Percentiles rank a stretch among this genome's conserved stretches.
Evolutionary conservation across 2,797 vertebrate species (phyloP).

Genomic region (Allobates femoralis): DNA sequence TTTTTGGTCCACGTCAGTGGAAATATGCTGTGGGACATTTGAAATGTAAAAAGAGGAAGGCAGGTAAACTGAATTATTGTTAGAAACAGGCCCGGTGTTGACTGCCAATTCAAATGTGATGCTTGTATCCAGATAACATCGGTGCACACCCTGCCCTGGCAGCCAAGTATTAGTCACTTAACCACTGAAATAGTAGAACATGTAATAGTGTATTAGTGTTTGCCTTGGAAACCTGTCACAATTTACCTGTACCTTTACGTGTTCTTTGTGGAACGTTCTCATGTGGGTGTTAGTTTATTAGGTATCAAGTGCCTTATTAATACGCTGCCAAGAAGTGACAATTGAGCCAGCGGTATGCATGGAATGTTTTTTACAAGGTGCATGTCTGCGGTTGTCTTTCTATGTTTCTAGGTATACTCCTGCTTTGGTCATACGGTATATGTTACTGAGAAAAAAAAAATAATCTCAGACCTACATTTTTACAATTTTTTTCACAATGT

Average conservation of each 20-base stretch:
- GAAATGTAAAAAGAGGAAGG: slow-evolving; percentile 3
- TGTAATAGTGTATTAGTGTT: slow-evolving; percentile 42
- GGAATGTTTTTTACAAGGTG: slow-evolving; percentile 78
- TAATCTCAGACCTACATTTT: slow-evolving; percentile 54
- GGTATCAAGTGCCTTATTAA: slow-evolving; percentile 70
- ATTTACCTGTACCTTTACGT: slow-evolving; percentile 40
- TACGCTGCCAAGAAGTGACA: slow-evolving; percentile 67
- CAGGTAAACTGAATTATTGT: neutral
- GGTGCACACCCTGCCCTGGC: slow-evolving; percentile 5
- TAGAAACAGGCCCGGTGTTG: neutral
- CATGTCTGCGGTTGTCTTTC: slow-evolving; percentile 72
- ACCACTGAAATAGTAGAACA: slow-evolving; percentile 40
- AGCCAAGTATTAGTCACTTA: slow-evolving; percentile 43
- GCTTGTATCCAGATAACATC: slow-evolving; percentile 11
- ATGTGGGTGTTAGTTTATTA: slow-evolving; percentile 65
- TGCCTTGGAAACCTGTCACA: slow-evolving; percentile 17
- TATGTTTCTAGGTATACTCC: slow-evolving; percentile 56
- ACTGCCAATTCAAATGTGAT: slow-evolving; percentile 19
- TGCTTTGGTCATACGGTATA: slow-evolving; percentile 65
- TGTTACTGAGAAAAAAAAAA: slow-evolving; percentile 67
- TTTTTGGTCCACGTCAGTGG: neutral
- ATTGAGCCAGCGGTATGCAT: slow-evolving; percentile 72
- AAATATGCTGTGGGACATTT: neutral
- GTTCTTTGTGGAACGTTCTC: slow-evolving; percentile 52
- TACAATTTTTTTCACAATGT: neutral